These are phyloP conservation scores for Lytechinus pictus DNA, from an alignment of 35 echinoderm and acorn worm species.

Conservation along the genomic window DNA sequence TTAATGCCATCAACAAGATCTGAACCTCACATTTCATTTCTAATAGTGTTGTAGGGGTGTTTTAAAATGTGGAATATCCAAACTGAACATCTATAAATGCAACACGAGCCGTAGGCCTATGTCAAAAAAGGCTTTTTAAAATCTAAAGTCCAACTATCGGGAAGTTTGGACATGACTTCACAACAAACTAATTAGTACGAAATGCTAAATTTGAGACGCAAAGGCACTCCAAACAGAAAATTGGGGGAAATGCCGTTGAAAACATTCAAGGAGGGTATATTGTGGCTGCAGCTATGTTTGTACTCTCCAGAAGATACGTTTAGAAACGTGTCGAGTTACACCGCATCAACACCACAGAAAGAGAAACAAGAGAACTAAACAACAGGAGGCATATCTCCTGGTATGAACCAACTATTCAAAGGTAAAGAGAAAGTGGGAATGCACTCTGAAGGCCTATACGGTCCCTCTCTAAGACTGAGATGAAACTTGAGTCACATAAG, in stretches of 20 bases:
- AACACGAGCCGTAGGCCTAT: not conserved
- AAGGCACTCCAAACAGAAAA: not conserved
- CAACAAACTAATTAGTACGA: not conserved
- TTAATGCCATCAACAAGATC: no score
- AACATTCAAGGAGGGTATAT: slow-evolving; percentile 3
- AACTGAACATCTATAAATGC: not conserved
- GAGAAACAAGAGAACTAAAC: not conserved
- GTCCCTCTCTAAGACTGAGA: not conserved
- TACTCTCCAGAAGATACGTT: not conserved
- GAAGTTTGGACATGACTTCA: not conserved
- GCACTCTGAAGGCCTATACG: not conserved
- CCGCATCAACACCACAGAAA: not conserved
- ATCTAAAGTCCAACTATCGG: no score
- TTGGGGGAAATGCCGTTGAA: not conserved
- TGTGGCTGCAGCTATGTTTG: not conserved
- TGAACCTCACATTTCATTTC: no score
- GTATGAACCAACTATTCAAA: not conserved
- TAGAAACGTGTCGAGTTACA: not conserved
- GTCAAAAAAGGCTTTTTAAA: no score
- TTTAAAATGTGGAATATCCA: no score
- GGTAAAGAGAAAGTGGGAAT: not conserved
- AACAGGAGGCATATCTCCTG: not conserved
- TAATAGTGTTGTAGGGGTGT: no score
- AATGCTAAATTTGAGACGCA: not conserved
- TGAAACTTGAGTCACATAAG: not conserved